Conservation (phyloP, 2,888 invertebrate species). For the Megalurothrips usitatus region DNA sequence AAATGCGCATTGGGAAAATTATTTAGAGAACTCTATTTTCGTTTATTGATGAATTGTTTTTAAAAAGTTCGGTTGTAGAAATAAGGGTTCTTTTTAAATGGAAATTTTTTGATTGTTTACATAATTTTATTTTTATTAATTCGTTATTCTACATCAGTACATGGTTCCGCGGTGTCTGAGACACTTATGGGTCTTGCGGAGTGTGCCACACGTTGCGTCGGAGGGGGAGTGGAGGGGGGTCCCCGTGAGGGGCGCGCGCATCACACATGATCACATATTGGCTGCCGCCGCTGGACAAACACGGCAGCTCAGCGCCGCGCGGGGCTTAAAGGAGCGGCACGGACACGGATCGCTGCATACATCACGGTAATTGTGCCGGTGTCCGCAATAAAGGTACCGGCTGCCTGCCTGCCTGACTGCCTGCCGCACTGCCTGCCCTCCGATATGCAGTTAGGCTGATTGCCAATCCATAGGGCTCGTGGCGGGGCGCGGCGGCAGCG, state of each 20-base stretch:
- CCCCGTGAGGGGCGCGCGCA: neutral
- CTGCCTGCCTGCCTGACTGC: neutral
- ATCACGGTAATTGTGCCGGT: constrained; percentile 10
- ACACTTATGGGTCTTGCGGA: no score
- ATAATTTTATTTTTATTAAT: no score
- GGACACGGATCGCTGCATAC: neutral
- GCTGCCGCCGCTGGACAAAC: neutral
- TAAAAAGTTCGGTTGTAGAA: no score
- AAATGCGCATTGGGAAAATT: no score
- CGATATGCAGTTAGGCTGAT: constrained; percentile 22
- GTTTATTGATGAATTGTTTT: no score
- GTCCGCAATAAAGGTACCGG: neutral
- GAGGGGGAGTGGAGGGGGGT: neutral
- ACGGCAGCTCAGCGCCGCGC: neutral
- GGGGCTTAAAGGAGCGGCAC: neutral
- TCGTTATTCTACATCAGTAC: no score
- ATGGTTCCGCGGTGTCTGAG: no score
- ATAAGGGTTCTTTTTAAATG: no score
- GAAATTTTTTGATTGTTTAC: no score
- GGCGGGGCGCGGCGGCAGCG: neutral
- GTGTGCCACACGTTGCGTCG: neutral
- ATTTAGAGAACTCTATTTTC: no score
- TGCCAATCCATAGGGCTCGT: neutral
- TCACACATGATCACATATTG: neutral
- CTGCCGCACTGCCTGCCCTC: neutral